These are phyloP conservation scores for Malurus splendens DNA, from an alignment of 2,797 vertebrate species.

Conservation along the genomic window DNA sequence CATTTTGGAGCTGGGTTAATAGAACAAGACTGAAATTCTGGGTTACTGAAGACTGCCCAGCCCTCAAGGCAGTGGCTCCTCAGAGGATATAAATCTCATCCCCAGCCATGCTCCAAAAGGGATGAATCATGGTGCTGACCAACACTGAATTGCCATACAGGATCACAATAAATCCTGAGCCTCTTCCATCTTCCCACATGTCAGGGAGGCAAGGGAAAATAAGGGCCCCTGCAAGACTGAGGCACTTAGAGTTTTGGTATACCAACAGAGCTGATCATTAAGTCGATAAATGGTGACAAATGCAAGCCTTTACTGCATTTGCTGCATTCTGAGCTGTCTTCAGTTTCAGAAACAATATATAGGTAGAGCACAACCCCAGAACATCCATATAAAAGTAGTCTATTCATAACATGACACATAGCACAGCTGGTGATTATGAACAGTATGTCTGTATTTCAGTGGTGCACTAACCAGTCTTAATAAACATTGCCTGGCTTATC, in stretches of 20 bases:
- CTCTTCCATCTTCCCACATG: not conserved
- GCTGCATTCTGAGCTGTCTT: not conserved
- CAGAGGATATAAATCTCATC: not conserved
- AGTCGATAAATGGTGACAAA: not conserved
- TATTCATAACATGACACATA: not conserved
- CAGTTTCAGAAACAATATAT: not conserved
- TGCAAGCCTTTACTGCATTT: not conserved
- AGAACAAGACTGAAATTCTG: rapidly evolving
- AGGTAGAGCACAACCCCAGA: not conserved
- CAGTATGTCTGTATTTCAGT: not conserved
- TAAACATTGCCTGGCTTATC: constrained; percentile 31
- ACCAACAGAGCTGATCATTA: not conserved
- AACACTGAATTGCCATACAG: not conserved
- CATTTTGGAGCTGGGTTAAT: not conserved
- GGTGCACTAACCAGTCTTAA: not conserved
- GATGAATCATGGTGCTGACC: not conserved
- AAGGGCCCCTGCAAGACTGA: not conserved
- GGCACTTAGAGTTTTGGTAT: not conserved
- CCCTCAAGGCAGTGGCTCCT: rapidly evolving
- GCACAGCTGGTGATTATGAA: not conserved
- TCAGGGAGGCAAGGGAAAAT: not conserved
- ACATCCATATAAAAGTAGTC: not conserved
- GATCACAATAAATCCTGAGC: not conserved
- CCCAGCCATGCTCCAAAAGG: not conserved
- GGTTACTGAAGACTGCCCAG: not conserved